Evolutionary conservation across 2,797 vertebrate genomes (phyloP).

Genomic region (Sternarchorhynchus goeldii): DNA sequence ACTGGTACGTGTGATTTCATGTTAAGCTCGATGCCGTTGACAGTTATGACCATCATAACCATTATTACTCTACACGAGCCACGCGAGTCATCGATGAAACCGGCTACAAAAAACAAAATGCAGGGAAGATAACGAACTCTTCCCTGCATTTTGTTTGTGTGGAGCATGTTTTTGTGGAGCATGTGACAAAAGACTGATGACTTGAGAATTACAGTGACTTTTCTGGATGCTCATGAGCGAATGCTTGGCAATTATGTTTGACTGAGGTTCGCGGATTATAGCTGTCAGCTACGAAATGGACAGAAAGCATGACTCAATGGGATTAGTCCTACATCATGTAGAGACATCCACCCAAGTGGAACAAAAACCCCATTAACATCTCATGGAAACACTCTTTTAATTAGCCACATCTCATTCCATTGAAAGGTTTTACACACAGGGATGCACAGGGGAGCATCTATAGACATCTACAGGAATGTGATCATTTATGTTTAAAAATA

Average conservation of each 20-base stretch:
- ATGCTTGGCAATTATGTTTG: slow-evolving; percentile 56
- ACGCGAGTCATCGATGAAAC: slow-evolving; percentile 14
- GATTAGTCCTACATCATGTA: slow-evolving; percentile 62
- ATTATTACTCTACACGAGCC: slow-evolving; percentile 27
- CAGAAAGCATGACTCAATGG: slow-evolving; percentile 57
- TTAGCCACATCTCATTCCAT: slow-evolving; percentile 55
- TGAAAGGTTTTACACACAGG: slow-evolving; percentile 49
- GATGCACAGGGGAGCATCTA: slow-evolving; percentile 41
- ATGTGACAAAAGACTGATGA: slow-evolving; percentile 30
- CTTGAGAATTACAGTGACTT: slow-evolving; percentile 35
- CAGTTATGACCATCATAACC: slow-evolving; percentile 41
- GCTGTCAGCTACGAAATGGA: slow-evolving; percentile 54
- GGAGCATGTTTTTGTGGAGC: slow-evolving; percentile 7
- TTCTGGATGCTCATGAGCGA: slow-evolving; percentile 49
- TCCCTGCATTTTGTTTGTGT: too few species aligned
- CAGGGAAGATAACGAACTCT: not conserved
- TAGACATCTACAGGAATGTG: slow-evolving; percentile 17
- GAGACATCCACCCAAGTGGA: slow-evolving; percentile 58
- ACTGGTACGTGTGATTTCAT: slow-evolving; percentile 44
- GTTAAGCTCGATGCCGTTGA: slow-evolving; percentile 35
- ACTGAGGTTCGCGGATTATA: slow-evolving; percentile 56
- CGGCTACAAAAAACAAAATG: slow-evolving; percentile 2
- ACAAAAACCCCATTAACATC: slow-evolving; percentile 63
- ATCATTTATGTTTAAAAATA: not conserved
- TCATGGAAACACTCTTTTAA: slow-evolving; percentile 69